Evolutionary conservation across 2,797 vertebrate species (phyloP).

Genomic region (Phalloptychus januarius): DNA sequence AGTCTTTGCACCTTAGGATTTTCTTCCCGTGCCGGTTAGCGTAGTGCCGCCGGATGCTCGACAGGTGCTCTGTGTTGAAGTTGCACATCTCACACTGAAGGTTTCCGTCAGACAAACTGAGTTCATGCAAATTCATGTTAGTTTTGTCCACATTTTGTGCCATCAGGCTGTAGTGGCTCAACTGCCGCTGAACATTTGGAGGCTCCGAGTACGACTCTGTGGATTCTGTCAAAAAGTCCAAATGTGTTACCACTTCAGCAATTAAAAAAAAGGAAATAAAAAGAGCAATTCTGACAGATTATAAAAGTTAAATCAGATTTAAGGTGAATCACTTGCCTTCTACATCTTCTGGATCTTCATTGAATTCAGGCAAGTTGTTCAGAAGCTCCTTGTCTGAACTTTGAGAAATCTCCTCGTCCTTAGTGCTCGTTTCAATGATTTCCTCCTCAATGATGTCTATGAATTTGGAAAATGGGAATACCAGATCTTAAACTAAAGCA

Average conservation of each 20-base stretch:
- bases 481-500: neutral
- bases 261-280: neutral
- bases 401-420: conserved; percentile 82
- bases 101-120: conserved; percentile 45
- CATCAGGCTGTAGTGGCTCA: conserved; percentile 87
- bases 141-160: conserved; percentile 75
- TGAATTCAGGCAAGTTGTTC: conserved; percentile 47
- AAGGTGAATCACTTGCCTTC: conserved; percentile 49
- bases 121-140: conserved; percentile 56
- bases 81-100: conserved; percentile 92
- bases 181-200: conserved; percentile 90
- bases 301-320: neutral
- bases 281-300: neutral
- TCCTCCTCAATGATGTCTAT: conserved; percentile 62
- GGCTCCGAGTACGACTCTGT: conserved; percentile 83
- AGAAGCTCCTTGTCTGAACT: conserved; percentile 78
- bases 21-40: conserved; percentile 90
- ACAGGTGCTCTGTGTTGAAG: conserved; percentile 87
- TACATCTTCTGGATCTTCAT: conserved; percentile 34
- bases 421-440: conserved; percentile 78
- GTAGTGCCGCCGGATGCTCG: conserved; percentile 90
- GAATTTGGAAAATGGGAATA: neutral
- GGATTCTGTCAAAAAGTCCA: conserved; percentile 76
- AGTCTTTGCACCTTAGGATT: conserved; percentile 91
- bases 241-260: neutral